Base-by-base conservation (phyloP, 2,113 vertebrate species). In the Xenotilapia longispinis region DNA sequence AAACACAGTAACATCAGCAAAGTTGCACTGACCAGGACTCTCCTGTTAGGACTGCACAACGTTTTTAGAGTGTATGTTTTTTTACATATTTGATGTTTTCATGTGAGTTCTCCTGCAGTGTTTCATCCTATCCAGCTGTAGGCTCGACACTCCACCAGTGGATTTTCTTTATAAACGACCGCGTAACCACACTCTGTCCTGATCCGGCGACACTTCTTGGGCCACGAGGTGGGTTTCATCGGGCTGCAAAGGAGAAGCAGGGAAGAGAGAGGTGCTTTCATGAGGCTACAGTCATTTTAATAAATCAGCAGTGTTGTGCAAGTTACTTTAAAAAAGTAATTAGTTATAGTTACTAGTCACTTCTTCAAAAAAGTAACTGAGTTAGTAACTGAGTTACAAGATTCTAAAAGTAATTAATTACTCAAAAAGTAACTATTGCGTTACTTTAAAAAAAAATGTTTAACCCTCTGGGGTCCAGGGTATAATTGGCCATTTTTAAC, bases 111-210 rank as follows among this genome's bases (percentile, higher is more conserved):
- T 63, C 38, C 63, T 31, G 33, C 13, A 55, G 49, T 23, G 7
- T n/a, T 11, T 95, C 88, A 95, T 81, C 93, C 93, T 38, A 95
- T 95, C 93, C 93, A 95, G 92, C 95, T 96, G 90, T 95, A 95
- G n/a, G 94, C 81, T n/a, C 58, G 63, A 28, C 95, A 96, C 55
- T 87, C 84, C 54, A 63, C 60, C 81, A 82, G 86, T 6, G 93
- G 94, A 65, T 92, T 90, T 55, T 93, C 89, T 70, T 92, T 94
- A 79, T 94, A 95, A 82, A 96, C 82, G 0, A 95, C 88, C 1
- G 12, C 82, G 14, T 96, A 95, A 3, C 95, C 90, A 7, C 95
- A 96, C 40, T 86, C 78, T 11, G 90, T 91, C 31, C 53, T 79
- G 80, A 94, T 19, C 9, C 63, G 90, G 10, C 49, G 89, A 75